Percentiles rank a stretch among this genome's conserved stretches.
phyloP scores from a whole-genome alignment of 2,113 vertebrate species.

The Gasterosteus nipponicus region DNA sequence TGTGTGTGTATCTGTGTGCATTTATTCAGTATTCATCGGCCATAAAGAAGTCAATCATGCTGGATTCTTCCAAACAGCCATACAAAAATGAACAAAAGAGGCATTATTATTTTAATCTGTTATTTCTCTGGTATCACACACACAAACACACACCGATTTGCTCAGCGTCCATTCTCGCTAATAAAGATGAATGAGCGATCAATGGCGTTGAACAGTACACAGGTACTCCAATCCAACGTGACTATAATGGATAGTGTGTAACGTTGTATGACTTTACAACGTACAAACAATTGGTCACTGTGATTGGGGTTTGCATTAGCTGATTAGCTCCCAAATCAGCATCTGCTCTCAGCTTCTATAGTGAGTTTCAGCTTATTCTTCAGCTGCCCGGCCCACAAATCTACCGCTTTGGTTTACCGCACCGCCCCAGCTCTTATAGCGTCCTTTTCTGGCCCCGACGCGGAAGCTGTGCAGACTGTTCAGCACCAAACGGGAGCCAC shows the following conservation, averaged over 20 bases:
- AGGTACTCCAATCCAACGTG: background rate
- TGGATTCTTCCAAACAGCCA: background rate
- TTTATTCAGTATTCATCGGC: background rate
- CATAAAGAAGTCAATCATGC: background rate
- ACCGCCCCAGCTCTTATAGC: background rate
- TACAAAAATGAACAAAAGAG: background rate
- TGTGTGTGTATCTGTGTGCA: conserved; percentile 15
- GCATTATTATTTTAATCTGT: background rate
- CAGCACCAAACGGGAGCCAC: background rate
- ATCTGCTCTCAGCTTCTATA: background rate
- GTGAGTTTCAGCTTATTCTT: background rate
- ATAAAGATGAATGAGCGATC: conserved; percentile 15
- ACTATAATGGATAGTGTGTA: background rate
- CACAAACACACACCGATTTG: background rate
- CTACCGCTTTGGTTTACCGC: background rate
- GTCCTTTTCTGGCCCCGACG: background rate
- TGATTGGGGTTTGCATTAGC: background rate
- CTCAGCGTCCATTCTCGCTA: conserved; percentile 4
- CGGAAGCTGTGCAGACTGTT: background rate
- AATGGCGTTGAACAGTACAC: background rate
- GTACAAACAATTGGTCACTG: background rate
- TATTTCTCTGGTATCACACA: background rate
- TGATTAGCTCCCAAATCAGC: no score
- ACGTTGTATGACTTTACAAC: background rate
- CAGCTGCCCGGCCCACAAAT: background rate